These are phyloP conservation scores for Ctenoplectra terminalis DNA, from an alignment of 1,140 invertebrate genomes.

Conservation along the genomic window DNA sequence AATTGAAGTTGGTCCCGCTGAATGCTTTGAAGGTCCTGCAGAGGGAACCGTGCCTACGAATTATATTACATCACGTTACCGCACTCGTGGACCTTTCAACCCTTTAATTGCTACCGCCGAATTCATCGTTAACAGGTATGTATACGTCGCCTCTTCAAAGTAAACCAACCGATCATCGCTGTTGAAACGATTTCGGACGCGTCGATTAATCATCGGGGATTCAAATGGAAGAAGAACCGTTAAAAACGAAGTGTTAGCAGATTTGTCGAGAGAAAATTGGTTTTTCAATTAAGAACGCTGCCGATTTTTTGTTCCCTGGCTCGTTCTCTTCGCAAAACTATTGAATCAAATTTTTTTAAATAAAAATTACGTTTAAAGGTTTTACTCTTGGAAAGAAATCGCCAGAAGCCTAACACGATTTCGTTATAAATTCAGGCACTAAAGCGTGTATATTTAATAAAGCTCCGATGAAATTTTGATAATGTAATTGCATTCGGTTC, in stretches of 20 bases:
- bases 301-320: neutral
- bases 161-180: slow-evolving; percentile 65
- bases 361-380: neutral
- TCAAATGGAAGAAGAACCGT: slow-evolving; percentile 49
- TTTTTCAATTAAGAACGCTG: slow-evolving; percentile 16
- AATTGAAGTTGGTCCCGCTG: slow-evolving; percentile 72
- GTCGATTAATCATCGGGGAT: slow-evolving; percentile 61
- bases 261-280: neutral
- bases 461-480: slow-evolving; percentile 9
- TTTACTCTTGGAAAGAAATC: too few relatives aligned
- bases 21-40: slow-evolving; percentile 70
- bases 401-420: too few relatives aligned
- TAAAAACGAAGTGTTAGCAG: slow-evolving; percentile 33
- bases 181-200: slow-evolving; percentile 65
- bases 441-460: neutral
- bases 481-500: neutral
- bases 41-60: slow-evolving; percentile 65
- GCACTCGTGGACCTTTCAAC: slow-evolving; percentile 67
- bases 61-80: slow-evolving; percentile 64
- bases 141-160: slow-evolving; percentile 64
- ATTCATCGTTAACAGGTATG: slow-evolving; percentile 64
- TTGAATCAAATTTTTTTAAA: neutral
- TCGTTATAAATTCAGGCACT: too few relatives aligned
- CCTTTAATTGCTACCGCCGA: slow-evolving; percentile 71
- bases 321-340: neutral